Base-by-base conservation (phyloP, 2,888 invertebrate genomes). In the Helobdella robusta region DNA sequence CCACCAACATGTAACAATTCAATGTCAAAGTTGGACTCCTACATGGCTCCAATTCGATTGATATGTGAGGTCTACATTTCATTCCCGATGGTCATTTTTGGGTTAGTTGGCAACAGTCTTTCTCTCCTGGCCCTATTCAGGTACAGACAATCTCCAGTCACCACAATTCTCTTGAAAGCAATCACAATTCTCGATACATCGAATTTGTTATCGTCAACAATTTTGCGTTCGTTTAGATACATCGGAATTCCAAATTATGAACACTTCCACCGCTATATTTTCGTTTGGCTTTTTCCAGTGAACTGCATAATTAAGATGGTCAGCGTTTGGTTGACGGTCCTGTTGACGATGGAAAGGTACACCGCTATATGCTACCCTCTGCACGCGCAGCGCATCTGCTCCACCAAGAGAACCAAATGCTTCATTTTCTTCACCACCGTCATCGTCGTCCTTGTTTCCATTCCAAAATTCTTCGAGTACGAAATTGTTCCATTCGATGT, bases 351-450 rank as follows among this genome's bases (percentile, higher is more conserved):
- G 18, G 72, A 72, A 36, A 56, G 72, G 4, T 71, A 58, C 58
- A 67, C 71, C 15, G 72, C 70, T 11, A 70, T 71, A 5, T 66
- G 69, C 35, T 44, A 64, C 5, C 72, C 72, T 8, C 68, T 72
- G 18, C 69, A 70, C 34, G 70, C 70, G 2, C 70, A 68, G 30
- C 25, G 68, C 28, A 44, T 72, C 6, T 72, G 72, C 44, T 69
- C 71, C 30, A 54, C 64, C n/a, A 36, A 52, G 15, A 34, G 66
- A 28, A 67, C 71, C 6, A 65, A 67, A 30, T 59, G 62, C 5
- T 48, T 64, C 36, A 67, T 72, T 52, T 54, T 46, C 35, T n/a
- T 66, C 28, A 44, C 69, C 6, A 20, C 66, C 30, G 8, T 67
- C 4, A 48, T 66, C 15, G 36, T 70, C 5, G 25, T 70, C 30